Evolutionary conservation across 2,113 vertebrate genomes (phyloP), one percentile per base, ranked within the genome.

Genomic region (Rhegmatorhina hoffmannsi): DNA sequence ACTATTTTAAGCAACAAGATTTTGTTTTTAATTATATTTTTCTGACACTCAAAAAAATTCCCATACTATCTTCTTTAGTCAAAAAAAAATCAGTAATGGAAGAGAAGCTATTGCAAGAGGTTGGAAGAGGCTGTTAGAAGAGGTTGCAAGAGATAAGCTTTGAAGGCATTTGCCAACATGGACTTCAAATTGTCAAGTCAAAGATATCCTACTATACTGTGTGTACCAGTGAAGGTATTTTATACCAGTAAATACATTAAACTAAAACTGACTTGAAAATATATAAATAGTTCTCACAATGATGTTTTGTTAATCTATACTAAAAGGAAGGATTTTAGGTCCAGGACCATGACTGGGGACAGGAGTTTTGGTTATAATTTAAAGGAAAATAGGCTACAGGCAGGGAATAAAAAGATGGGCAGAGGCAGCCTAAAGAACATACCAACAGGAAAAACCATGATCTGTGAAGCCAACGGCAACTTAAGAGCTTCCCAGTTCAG

Each of bases 201-300:
- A 69, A 44, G 31, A 49, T 8, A 16, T 44, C 13, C 17, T 23
- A 5, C 13, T 15, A 26, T 50, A 50, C 25, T 44, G 24, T 34
- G 4, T 43, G 47, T 25, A 23, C 7, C 58, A 59, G 13, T 21
- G 43, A 50, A 75, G 10, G 5, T 19, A 16, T 58, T 85, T 70
- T 33, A 38, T 33, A 53, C 2, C 9, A 47, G 11, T 7, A 81
- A 87, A 84, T 68, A 46, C 12, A 60, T 56, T 18, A 86, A 89
- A 52, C 3, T 0, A n/a, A 73, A 43, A 5, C 12, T 10, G 15
- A 4, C 17, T 50, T 36, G 24, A 26, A 20, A 50, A 18, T 2
- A 26, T 9, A 36, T 2, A 24, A 50, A 17, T 10, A 7, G 8
- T 9, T 73, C 74, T 74, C 7, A 49, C 26, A 52, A 40, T 10